phyloP scores from a whole-genome alignment of 1,140 invertebrate genomes.

The Drosophila pseudoananassae region DNA sequence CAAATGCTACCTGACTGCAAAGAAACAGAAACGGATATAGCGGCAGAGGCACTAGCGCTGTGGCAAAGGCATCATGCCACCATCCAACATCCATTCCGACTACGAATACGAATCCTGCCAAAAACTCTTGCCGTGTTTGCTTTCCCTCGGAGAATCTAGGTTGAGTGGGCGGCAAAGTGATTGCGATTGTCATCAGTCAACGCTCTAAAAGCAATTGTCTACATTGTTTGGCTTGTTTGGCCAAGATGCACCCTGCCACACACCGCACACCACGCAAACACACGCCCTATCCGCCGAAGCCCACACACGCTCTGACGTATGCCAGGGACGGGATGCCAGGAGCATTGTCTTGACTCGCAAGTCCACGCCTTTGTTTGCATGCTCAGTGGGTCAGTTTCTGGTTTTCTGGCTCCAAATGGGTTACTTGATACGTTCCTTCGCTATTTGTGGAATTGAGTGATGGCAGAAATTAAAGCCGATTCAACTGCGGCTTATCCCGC shows the following conservation, averaged over 20 bases:
- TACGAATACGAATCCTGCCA: conserved; percentile 7
- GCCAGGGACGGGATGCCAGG: conserved; percentile 7
- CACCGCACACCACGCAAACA: conserved; percentile 28
- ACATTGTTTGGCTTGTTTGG: conserved; percentile 81
- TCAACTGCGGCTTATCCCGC: too few relatives aligned
- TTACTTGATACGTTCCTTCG: conserved; percentile 38
- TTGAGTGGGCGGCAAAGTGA: conserved; percentile 81
- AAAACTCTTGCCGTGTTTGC: conserved; percentile 60
- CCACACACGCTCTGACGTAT: neutral
- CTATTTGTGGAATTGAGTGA: conserved; percentile 11
- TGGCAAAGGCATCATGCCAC: neutral
- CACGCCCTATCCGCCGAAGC: conserved; percentile 14
- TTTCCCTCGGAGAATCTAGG: conserved; percentile 71
- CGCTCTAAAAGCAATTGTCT: conserved; percentile 82
- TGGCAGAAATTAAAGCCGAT: conserved; percentile 27
- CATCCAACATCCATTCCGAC: conserved; percentile 15
- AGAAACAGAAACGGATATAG: conserved; percentile 12
- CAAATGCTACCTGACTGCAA: conserved; percentile 38
- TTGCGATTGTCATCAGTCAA: conserved; percentile 82
- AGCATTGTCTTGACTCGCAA: conserved; percentile 66
- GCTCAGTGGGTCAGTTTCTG: conserved; percentile 69
- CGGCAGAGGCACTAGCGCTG: neutral
- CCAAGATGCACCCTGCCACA: conserved; percentile 66
- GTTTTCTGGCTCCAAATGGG: conserved; percentile 39
- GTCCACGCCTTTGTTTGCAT: conserved; percentile 74